Conservation (phyloP, 2,888 invertebrate genomes). For the Flexamia atlantica region DNA sequence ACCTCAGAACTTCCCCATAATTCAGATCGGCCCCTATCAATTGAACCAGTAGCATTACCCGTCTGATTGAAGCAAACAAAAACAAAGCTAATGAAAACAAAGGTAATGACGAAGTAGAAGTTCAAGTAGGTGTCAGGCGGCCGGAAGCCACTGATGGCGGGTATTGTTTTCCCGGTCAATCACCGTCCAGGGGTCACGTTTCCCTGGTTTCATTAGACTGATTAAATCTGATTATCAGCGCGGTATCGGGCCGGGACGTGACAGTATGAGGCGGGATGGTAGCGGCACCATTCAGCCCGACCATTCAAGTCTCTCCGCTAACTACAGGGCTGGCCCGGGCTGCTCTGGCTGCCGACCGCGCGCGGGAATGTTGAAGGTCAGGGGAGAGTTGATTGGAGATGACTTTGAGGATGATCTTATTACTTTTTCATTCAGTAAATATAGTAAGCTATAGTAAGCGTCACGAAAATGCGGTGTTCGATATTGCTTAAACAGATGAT, state of each 20-base stretch:
- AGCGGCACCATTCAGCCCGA: conserved; percentile 36
- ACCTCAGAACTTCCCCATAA: no score
- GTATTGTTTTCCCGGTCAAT: conserved; percentile 35
- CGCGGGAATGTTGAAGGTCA: no score
- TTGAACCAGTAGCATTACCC: no score
- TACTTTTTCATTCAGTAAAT: no score
- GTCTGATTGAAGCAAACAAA: no score
- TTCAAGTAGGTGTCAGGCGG: conserved; percentile 10
- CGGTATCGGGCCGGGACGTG: conserved; percentile 34
- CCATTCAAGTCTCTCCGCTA: conserved; percentile 49
- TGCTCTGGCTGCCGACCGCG: background rate
- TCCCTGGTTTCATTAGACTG: conserved; percentile 43
- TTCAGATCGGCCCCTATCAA: no score
- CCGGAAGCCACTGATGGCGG: conserved; percentile 26
- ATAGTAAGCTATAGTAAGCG: no score
- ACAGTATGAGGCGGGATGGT: conserved; percentile 22
- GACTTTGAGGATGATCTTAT: no score
- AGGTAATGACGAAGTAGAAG: background rate
- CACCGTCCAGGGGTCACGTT: conserved; percentile 15
- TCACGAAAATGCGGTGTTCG: no score
- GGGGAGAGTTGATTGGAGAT: no score
- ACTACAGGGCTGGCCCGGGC: background rate
- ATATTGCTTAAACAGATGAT: no score
- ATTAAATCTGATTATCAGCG: conserved; percentile 51
- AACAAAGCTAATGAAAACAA: background rate